Base-by-base conservation (phyloP, 37 sponge, comb jelly and placozoan species). In the Aplysina aerophoba region DNA sequence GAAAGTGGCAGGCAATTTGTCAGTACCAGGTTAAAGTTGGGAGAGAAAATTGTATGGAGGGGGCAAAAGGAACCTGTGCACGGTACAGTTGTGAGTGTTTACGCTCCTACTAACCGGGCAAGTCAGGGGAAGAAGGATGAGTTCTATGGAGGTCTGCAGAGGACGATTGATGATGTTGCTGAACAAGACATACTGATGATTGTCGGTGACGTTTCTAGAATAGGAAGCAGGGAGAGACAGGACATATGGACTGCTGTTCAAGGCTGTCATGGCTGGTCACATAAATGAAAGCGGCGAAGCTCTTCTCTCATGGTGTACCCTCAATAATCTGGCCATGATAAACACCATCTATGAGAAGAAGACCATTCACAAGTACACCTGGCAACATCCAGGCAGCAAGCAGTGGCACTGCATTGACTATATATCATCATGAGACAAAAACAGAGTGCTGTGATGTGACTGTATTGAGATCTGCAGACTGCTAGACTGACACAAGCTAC, bases 381-480 rank as follows among this genome's bases (percentile, higher is more conserved):
- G 85, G 85, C 85, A 84, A 55, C 85, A 84, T 55, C 85, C 74
- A 55, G 85, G 85, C 11, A 84, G 74, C 25, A 79, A 79, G 27
- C 37, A 41, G 54, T 79, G 80, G 80, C 80, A 79, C 27, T 79
- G 80, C 44, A n/a, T n/a, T n/a, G n/a, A n/a, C n/a, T n/a, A n/a
- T n/a, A n/a, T n/a, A n/a, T n/a, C n/a, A n/a, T n/a, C n/a, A n/a
- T n/a, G n/a, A n/a, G n/a, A n/a, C n/a, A n/a, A n/a, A n/a, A n/a
- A n/a, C n/a, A n/a, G n/a, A n/a, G n/a, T n/a, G n/a, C n/a, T n/a
- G n/a, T n/a, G n/a, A n/a, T n/a, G n/a, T n/a, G n/a, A n/a, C n/a
- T n/a, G n/a, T n/a, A n/a, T n/a, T n/a, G n/a, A n/a, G n/a, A n/a
- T n/a, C n/a, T n/a, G n/a, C n/a, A n/a, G n/a, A n/a, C n/a, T n/a